phyloP scores from a whole-genome alignment of 64 coral and sea anemone species.

The Stichodactyla mertensii region DNA sequence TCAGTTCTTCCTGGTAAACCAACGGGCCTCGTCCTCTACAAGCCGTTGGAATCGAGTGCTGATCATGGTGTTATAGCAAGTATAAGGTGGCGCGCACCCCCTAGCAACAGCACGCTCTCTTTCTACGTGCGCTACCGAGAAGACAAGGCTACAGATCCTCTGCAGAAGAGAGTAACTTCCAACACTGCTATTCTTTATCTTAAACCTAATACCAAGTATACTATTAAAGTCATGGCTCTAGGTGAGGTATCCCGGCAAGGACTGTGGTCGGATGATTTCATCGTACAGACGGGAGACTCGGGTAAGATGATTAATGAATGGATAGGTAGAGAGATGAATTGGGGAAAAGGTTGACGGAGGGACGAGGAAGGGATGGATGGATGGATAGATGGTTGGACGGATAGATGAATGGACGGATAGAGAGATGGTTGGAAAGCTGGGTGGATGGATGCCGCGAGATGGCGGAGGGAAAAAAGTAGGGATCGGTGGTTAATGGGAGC shows the following conservation, averaged over 20 bases:
- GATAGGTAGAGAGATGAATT: background rate
- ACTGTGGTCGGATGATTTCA: conserved; percentile 3
- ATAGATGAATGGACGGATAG: background rate
- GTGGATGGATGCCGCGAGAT: too few species aligned
- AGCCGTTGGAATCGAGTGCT: conserved; percentile 1
- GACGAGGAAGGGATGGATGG: too few species aligned
- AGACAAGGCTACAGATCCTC: background rate
- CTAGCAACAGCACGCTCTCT: background rate
- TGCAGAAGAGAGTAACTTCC: background rate
- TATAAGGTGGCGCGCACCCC: background rate
- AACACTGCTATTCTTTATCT: background rate
- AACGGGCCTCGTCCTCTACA: background rate
- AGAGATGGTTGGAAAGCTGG: background rate
- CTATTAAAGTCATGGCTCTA: conserved; percentile 5
- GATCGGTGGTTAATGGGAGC: too few species aligned
- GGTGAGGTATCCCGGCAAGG: background rate
- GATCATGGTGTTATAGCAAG: conserved; percentile 13
- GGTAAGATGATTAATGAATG: background rate
- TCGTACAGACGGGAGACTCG: background rate
- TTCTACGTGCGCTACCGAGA: conserved; percentile 18
- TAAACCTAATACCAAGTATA: conserved; percentile 9
- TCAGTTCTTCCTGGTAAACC: conserved; percentile 10
- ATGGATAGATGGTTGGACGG: background rate
- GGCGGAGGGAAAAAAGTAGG: too few species aligned
- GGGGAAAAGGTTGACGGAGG: too few species aligned